Conservation (phyloP, 2,888 invertebrate species). For the Ophion costatus region DNA sequence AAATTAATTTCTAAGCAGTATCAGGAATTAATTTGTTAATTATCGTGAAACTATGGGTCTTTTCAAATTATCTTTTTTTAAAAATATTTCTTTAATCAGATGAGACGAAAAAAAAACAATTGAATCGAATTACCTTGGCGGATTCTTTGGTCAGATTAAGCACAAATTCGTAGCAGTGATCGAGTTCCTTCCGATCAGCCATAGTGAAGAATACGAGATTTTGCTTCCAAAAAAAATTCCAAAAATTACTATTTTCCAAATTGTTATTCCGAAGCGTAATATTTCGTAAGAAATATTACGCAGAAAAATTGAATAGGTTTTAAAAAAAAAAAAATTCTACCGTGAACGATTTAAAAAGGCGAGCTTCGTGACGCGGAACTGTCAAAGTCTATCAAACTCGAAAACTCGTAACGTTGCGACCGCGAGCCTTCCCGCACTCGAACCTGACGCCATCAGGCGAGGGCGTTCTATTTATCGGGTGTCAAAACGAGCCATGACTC, state of each 20-base stretch:
- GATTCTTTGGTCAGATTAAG: constrained; percentile 76
- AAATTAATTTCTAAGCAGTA: no score
- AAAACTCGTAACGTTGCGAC: neutral
- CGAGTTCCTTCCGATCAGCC: constrained; percentile 71
- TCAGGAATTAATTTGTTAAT: neutral
- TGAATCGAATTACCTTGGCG: constrained; percentile 73
- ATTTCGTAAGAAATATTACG: no score
- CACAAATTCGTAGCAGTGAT: constrained; percentile 76
- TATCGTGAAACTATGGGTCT: neutral
- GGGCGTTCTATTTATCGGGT: neutral
- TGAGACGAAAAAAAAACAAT: neutral
- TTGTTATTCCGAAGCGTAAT: neutral
- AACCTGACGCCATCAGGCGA: neutral
- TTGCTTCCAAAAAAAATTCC: no score
- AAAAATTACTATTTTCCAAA: neutral
- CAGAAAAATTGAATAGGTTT: no score
- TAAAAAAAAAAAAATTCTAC: no score
- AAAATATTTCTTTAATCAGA: neutral
- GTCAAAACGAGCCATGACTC: neutral
- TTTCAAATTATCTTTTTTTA: neutral
- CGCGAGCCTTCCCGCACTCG: neutral
- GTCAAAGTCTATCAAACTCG: neutral
- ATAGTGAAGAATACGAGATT: constrained; percentile 57
- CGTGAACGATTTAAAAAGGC: neutral
- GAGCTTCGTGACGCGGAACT: neutral